Conservation (phyloP, 1,140 invertebrate genomes). For the Macrobrachium nipponense region DNA sequence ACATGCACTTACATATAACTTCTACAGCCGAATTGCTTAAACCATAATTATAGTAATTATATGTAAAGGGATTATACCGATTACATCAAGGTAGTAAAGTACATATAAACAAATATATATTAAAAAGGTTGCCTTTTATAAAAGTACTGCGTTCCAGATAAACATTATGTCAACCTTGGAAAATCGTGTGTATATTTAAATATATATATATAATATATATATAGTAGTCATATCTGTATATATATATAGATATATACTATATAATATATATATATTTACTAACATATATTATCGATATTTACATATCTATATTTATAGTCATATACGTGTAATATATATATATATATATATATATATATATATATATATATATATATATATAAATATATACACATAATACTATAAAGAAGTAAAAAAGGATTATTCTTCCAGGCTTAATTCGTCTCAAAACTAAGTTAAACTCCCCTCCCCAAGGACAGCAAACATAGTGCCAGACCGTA, state of each 20-base stretch:
- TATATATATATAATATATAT: too few relatives aligned
- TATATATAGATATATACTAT: constrained; percentile 1
- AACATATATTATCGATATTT: too few relatives aligned
- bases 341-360: constrained; percentile 1
- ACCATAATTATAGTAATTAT: too few relatives aligned
- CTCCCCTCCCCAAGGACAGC: too few relatives aligned
- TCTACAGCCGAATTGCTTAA: too few relatives aligned
- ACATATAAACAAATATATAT: not conserved
- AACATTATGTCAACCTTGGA: too few relatives aligned
- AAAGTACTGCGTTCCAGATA: too few relatives aligned
- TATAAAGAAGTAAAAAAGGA: not conserved
- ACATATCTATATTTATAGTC: not conserved
- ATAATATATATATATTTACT: not conserved
- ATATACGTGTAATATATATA: not conserved
- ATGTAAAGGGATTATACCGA: too few relatives aligned
- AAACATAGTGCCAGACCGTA: not conserved
- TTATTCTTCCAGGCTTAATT: not conserved
- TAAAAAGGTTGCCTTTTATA: not conserved
- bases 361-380: constrained; percentile 5
- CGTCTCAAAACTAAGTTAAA: too few relatives aligned
- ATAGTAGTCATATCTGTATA: not conserved
- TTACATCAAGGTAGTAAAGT: not conserved
- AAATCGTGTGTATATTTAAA: not conserved
- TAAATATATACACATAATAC: not conserved
- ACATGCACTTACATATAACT: too few relatives aligned